Evolutionary conservation across 2,797 vertebrate species (phyloP), one percentile per base, ranked within the genome.

Genomic region (Peromyscus aztecus): DNA sequence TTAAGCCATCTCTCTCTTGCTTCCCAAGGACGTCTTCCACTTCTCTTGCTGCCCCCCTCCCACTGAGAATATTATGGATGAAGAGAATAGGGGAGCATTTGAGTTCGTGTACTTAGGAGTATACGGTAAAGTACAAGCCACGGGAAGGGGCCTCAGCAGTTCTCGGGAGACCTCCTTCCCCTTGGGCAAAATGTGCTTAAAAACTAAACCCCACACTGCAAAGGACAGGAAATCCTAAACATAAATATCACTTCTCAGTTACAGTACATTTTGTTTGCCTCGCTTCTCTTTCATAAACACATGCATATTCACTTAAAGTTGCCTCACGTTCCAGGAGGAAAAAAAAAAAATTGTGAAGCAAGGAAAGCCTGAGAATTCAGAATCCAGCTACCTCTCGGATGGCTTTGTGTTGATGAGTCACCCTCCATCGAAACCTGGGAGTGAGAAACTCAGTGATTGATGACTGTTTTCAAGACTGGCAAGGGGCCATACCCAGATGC

Each of bases 391-490:
- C 76, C 89, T 97, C 84, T 90, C 75, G 61, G 67, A 55, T 9
- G 52, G 71, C 92, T 85, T 5, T 27, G 31, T 81, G 24, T 24
- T 27, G 80, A 61, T 91, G 92, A 96, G 86, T 96, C 97, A 96
- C 11, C 77, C 69, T 87, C 86, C 93, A 88, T 69, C 92, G 40
- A 40, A 94, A 96, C 80, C 57, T 46, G 69, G 52, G 52, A 67
- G 23, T 94, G 77, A 86, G 46, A 73, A 82, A 81, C 83, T 97
- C 91, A 9, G 19, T 95, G 95, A 97, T 97, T 95, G 93, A 97
- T 96, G 96, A 95, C 49, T 81, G 3, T 65, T 97, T 91, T 91
- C 92, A 73, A 77, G 94, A 69, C 94, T 93, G 97, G 89, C 94
- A 93, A 85, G 77, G 27, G 89, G 78, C 91, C 92, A 97, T 77